Evolutionary conservation across 1,140 invertebrate genomes (phyloP), one percentile per base, ranked within the genome.

Genomic region (Tigriopus japonicus): DNA sequence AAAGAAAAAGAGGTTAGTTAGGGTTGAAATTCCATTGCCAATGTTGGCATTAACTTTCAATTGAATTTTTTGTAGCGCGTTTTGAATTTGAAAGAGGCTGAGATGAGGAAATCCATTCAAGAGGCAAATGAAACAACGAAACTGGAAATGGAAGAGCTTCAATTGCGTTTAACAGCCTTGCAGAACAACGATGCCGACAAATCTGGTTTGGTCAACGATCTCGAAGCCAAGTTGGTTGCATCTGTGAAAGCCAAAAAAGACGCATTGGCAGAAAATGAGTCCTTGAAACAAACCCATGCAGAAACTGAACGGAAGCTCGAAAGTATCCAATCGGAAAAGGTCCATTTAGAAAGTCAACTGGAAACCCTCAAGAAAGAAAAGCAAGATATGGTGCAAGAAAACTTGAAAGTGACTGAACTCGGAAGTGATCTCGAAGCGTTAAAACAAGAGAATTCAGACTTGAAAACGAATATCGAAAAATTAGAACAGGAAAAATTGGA

Each of bases 141-240:
- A 52, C 42, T 65, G 15, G 51, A 54, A 17, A 49, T 56, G 13
- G 62, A 64, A 55, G 6, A 62, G 21, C 21, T 59, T 52, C 23
- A 62, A 66, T 15, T 66, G 65, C 41, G 68, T 67, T 54, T 52
- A 66, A 9, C 62, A 59, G 28, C 65, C 60, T 14, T 66, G 63
- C 15, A 63, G 21, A 58, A 52, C 42, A 21, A 49, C 28, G 52
- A 60, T 7, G 61, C 66, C 24, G 64, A 67, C 61, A 58, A 58
- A 58, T 19, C n/a, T 3, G 41, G 42, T 10, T 19, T 58, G 9
- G 28, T 58, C 35, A 28, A 41, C 6, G 28, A 58, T 23, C 21
- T 58, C 14, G 55, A 58, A 58, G 9, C 28, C 28, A 35, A 35
- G 28, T 35, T 35, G 28, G 28, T 35, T 9, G 28, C 28, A 35